Evolutionary conservation across 2,888 invertebrate genomes (phyloP).

Genomic region (Muschampia staudingeri): DNA sequence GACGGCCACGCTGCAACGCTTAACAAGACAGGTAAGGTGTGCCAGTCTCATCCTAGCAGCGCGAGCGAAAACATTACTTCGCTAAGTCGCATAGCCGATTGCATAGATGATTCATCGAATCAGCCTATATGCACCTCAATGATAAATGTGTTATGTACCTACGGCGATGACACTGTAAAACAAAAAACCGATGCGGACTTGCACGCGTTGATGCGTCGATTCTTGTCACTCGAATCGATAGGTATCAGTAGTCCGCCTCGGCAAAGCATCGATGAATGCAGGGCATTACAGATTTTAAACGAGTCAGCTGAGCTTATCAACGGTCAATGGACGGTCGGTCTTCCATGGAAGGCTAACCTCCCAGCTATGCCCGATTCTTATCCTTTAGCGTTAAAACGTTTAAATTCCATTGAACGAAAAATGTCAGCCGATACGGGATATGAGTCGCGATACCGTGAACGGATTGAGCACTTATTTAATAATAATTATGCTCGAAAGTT

Average conservation of each 20-base stretch:
- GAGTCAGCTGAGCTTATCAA: constrained; percentile 7
- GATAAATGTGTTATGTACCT: background rate
- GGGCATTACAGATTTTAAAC: constrained; percentile 18
- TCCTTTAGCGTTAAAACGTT: constrained; percentile 25
- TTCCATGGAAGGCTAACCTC: constrained; percentile 24
- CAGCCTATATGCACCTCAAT: constrained; percentile 1
- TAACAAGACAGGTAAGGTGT: constrained; percentile 5
- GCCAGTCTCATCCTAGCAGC: constrained; percentile 12
- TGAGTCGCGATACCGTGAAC: constrained; percentile 27
- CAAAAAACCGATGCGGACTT: constrained; percentile 4
- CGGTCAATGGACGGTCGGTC: constrained; percentile 33
- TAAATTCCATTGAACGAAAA: constrained; percentile 28
- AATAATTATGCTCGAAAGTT: constrained; percentile 32
- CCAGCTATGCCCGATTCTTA: constrained; percentile 23
- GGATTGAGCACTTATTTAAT: constrained; percentile 19
- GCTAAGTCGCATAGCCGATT: background rate
- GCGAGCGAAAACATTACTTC: constrained; percentile 10
- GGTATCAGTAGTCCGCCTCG: constrained; percentile 21
- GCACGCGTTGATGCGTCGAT: constrained; percentile 19
- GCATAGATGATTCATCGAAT: background rate
- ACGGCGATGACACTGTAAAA: background rate
- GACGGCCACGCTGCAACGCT: background rate
- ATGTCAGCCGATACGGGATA: constrained; percentile 23
- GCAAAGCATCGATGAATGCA: constrained; percentile 11
- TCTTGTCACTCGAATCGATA: constrained; percentile 21